Base-by-base conservation (phyloP, 2,113 vertebrate species). In the Mormyrus iriodes region DNA sequence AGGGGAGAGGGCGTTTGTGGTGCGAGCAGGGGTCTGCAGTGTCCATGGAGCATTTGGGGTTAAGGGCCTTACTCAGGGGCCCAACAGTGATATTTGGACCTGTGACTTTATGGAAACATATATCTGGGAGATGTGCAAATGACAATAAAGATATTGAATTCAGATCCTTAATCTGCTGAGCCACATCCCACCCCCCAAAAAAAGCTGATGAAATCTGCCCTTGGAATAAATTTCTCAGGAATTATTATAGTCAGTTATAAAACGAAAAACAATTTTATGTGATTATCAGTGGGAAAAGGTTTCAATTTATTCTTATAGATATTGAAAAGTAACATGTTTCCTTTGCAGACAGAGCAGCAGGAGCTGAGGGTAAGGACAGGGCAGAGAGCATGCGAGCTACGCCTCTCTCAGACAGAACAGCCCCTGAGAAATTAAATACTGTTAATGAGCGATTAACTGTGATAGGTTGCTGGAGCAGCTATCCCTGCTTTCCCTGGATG, bases 401-500 rank as follows among this genome's bases (percentile, higher is more conserved):
- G 12, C 17, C 27, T 21, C 65, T 39, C 46, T 19, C 42, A 49
- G 65, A 58, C 48, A 42, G 85, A 55, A 35, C 24, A 39, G 55
- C 27, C 84, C 76, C 79, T 65, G 89, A 90, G 85, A 85, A 95
- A 94, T 91, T 93, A 94, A 94, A 93, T 90, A n/a, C 85, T 91
- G 90, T 93, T 95, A 95, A 95, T 95, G 93, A 94, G 92, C 90
- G 93, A 94, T 95, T 93, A 94, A 94, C 91, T 61, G 13, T 91
- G 58, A 88, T 88, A 87, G 52, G 90, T 89, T 91, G 94, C 93
- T 92, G 87, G 91, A 88, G 91, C 91, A 52, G 90, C 88, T 58
- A 39, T 91, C 85, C 91, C 88, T 90, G 90, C 73, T 91, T 88
- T 35, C 42, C 55, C 89, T 89, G 86, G 93, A 93, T 94, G 93